Evolutionary conservation across 2,797 vertebrate genomes (phyloP).

Genomic region (Sebastes glaucus): DNA sequence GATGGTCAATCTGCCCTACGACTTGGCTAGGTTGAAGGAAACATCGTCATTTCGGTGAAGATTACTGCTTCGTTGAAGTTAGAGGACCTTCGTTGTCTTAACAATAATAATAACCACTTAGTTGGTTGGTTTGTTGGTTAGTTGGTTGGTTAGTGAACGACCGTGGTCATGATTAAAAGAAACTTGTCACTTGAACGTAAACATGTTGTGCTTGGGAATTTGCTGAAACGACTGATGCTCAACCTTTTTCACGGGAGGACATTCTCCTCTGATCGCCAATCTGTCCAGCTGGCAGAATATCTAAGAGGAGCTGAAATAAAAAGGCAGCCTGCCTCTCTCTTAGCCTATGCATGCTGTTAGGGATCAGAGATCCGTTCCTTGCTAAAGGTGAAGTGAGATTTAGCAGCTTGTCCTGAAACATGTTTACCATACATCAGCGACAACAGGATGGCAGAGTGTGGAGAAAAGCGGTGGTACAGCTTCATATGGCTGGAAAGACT

Average conservation of each 20-base stretch:
- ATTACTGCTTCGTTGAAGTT: neutral
- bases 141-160: neutral
- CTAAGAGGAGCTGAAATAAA: neutral
- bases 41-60: neutral
- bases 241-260: neutral
- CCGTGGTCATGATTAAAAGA: neutral
- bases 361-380: neutral
- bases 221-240: neutral
- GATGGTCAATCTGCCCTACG: neutral
- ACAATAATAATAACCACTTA: neutral
- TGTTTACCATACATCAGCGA: neutral
- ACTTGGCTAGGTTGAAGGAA: neutral
- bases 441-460: neutral
- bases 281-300: neutral
- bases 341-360: neutral
- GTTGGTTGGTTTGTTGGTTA: too few relatives aligned
- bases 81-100: too few relatives aligned
- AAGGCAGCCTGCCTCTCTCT: too few relatives aligned
- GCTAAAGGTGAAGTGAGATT: neutral
- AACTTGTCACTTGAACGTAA: neutral
- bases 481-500: neutral
- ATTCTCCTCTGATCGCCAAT: neutral
- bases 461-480: neutral
- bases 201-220: neutral
- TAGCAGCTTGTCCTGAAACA: neutral